Evolutionary conservation across 2,797 vertebrate genomes (phyloP), one percentile per base, ranked within the genome.

Genomic region (Rachycentron canadum): DNA sequence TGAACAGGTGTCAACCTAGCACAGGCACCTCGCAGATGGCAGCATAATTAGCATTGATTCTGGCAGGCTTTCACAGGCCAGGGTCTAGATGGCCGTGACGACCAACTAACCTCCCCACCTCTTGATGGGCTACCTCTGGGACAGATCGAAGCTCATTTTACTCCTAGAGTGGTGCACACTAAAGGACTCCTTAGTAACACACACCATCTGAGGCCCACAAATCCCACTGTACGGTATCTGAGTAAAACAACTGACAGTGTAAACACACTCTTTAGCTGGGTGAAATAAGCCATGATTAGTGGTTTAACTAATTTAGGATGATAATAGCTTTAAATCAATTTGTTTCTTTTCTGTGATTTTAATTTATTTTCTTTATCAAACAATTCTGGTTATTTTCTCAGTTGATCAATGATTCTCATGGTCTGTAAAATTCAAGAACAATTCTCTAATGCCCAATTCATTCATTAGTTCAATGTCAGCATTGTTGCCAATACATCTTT

Each of bases 31-130:
- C 91, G 73, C 94, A 96, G 94, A 95, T 95, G 93, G 94, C 91
- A 89, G 92, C 88, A 91, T 95, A 94, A 96, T 95, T 95, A 95
- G 93, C 94, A 95, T 94, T 93, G 93, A 95, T 95, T 93, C 93
- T 93, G 93, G 92, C 93, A 89, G 93, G 81, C 87, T 93, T 90
- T 92, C 90, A 91, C 89, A 86, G 91, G 88, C 90, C 91, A 84
- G 93, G 93, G 94, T 93, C 92, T 94, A 91, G 94, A 94, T 93
- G 89, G 89, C 93, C 91, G 90, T 93, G 93, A 93, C 91, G 90
- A 94, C 93, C 93, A 94, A 94, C 94, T 94, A 95, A 95, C 94
- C 94, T 94, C 89, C 91, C 91, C 93, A 94, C 93, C 92, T 94
- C 93, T 93, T 93, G 92, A 94, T 94, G 91, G 93, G 90, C 91